These are phyloP conservation scores for Hypomesus transpacificus DNA, from an alignment of 2,113 vertebrate genomes.

Conservation along the genomic window DNA sequence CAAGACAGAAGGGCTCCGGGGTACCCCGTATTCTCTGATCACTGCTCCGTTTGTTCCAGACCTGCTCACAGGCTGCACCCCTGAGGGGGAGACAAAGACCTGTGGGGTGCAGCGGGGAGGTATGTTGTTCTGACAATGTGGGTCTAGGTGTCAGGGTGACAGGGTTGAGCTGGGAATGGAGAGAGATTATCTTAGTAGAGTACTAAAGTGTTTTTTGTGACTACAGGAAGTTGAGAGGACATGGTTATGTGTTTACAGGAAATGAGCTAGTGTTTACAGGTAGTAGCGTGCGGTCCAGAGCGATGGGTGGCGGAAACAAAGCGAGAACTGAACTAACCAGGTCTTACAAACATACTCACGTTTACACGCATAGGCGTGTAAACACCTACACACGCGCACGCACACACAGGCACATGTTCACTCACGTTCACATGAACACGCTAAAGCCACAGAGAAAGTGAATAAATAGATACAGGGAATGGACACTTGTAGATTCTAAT, in stretches of 20 bases:
- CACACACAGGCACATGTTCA: constrained; percentile 26
- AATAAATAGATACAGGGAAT: constrained; percentile 52
- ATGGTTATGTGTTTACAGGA: constrained; percentile 48
- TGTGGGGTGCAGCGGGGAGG: neutral
- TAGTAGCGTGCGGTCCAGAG: constrained; percentile 33
- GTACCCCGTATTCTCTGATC: constrained; percentile 19
- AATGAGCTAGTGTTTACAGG: constrained; percentile 60
- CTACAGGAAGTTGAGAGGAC: constrained; percentile 3
- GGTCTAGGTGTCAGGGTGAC: constrained; percentile 33
- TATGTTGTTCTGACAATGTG: constrained; percentile 1
- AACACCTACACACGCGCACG: constrained; percentile 3
- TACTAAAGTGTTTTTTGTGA: constrained; percentile 12
- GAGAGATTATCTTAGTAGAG: neutral
- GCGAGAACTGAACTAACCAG: constrained; percentile 59
- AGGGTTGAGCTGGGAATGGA: constrained; percentile 10
- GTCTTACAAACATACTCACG: constrained; percentile 57
- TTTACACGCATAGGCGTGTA: neutral
- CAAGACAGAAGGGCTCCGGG: neutral
- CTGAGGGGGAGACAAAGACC: neutral
- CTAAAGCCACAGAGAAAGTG: constrained; percentile 18
- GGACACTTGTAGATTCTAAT: constrained; percentile 45
- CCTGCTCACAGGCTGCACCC: neutral
- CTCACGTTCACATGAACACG: constrained; percentile 5
- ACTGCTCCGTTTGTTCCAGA: constrained; percentile 13
- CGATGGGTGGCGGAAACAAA: constrained; percentile 35